phyloP scores from a whole-genome alignment of 2,888 invertebrate genomes.

The Aporophyla nigra region DNA sequence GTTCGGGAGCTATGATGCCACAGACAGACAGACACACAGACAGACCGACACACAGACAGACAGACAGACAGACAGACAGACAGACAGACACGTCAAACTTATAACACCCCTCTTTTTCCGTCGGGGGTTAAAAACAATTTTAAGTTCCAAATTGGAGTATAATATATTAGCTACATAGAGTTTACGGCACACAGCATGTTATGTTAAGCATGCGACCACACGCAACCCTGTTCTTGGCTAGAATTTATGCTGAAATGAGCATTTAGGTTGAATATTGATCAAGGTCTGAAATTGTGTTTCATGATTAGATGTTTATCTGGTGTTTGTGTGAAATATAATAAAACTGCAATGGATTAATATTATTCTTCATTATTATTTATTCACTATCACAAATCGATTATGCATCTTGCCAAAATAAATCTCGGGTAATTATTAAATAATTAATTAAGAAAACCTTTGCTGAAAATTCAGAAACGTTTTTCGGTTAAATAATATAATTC shows the following conservation, averaged over 20 bases:
- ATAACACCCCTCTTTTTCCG: too few relatives aligned
- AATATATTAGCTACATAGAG: constrained; percentile 32
- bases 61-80: too few relatives aligned
- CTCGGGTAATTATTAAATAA: neutral
- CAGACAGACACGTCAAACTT: too few relatives aligned
- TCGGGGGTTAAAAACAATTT: constrained; percentile 27
- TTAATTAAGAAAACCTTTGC: neutral
- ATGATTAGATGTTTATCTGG: constrained; percentile 38
- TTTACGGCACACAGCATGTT: constrained; percentile 49
- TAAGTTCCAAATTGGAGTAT: constrained; percentile 15
- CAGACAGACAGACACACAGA: too few relatives aligned
- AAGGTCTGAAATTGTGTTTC: constrained; percentile 66
- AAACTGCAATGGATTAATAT: neutral
- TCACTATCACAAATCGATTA: neutral
- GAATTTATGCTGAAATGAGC: constrained; percentile 69
- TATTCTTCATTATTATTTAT: neutral
- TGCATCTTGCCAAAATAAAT: neutral
- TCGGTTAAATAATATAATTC: constrained; percentile 1
- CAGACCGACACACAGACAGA: too few relatives aligned
- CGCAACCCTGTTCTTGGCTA: constrained; percentile 69
- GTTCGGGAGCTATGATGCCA: too few relatives aligned
- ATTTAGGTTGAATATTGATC: constrained; percentile 75
- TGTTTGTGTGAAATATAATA: constrained; percentile 4
- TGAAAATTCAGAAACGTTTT: neutral
- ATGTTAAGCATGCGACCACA: constrained; percentile 65